These are phyloP conservation scores for Rhynchomys soricoides DNA, from an alignment of 2,113 vertebrate genomes.

Conservation along the genomic window DNA sequence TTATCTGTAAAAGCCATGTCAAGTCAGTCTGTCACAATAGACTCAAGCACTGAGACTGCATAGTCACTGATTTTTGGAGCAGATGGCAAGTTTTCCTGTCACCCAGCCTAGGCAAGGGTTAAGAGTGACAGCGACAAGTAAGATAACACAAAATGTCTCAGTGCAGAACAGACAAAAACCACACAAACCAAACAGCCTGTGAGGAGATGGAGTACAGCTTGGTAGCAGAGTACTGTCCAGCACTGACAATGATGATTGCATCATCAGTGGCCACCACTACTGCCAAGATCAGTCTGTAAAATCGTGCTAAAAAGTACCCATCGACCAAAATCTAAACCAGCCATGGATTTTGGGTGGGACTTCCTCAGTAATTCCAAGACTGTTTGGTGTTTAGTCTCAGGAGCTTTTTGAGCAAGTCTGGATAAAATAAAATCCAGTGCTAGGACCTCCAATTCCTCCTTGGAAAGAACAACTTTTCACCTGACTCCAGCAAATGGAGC, in stretches of 20 bases:
- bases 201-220: background rate
- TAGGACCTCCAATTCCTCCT: background rate
- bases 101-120: background rate
- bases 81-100: background rate
- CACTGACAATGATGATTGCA: background rate
- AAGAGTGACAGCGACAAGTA: background rate
- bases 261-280: background rate
- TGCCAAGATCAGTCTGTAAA: background rate
- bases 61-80: background rate
- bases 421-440: background rate
- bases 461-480: background rate
- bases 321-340: background rate
- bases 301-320: background rate
- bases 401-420: conserved; percentile 20
- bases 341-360: background rate
- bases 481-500: background rate
- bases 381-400: background rate
- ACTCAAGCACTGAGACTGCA: background rate
- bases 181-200: background rate
- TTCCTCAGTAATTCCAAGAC: background rate
- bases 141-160: background rate
- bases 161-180: background rate
- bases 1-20: background rate
- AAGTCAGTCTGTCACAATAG: background rate
- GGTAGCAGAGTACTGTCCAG: background rate